Percentiles rank a stretch among this genome's conserved stretches.
Evolutionary conservation across 2,113 vertebrate species (phyloP).

Genomic region (Urocynchramus pylzowi): DNA sequence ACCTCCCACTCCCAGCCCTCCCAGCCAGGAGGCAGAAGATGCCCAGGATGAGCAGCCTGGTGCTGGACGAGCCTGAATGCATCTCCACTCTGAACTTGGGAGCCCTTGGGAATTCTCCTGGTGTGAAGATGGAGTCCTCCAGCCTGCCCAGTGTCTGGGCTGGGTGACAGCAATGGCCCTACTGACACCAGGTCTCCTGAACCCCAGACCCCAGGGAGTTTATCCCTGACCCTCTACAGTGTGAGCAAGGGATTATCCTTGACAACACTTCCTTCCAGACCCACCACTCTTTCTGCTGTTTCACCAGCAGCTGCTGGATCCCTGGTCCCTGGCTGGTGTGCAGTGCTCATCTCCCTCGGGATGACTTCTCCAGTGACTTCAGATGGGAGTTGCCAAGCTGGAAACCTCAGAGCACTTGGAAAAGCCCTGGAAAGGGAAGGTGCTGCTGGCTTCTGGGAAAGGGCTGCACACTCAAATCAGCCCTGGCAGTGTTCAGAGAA

Average conservation of each 20-base stretch:
- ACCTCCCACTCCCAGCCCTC: background rate
- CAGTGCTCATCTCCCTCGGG: rapidly evolving
- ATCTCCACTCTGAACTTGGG: background rate
- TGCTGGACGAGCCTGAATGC: background rate
- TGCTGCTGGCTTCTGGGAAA: background rate
- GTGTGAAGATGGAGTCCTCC: background rate
- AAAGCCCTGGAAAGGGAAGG: background rate
- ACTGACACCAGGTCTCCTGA: background rate
- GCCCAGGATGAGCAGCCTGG: background rate
- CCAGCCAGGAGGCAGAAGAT: background rate
- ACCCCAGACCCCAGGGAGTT: background rate
- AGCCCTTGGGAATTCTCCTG: background rate
- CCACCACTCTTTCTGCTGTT: no score
- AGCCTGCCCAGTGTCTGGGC: background rate
- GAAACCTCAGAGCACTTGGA: background rate
- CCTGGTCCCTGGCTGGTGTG: background rate
- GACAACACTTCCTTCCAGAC: background rate
- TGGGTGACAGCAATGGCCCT: background rate
- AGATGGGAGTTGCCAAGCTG: background rate
- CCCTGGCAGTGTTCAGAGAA: background rate
- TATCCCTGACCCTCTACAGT: background rate
- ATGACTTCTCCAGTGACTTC: background rate
- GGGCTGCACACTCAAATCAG: background rate
- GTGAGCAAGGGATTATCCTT: background rate
- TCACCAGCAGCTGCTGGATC: background rate